These are phyloP conservation scores for Stegodyphus mimosarum DNA, from an alignment of 1,140 invertebrate species.

Conservation along the genomic window DNA sequence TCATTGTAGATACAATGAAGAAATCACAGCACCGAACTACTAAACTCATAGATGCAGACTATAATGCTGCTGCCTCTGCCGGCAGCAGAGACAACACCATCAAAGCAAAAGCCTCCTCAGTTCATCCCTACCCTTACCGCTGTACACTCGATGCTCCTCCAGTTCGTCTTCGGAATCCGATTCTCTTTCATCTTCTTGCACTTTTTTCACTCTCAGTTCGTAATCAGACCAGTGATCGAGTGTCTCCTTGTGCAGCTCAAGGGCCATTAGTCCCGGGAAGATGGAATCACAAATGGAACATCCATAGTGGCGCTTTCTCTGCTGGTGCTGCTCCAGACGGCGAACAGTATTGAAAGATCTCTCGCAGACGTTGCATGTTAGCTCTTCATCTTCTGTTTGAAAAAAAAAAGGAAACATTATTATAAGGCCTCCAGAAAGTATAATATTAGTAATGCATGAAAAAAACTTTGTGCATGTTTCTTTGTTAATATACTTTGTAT, in stretches of 20 bases:
- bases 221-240: conserved; percentile 80
- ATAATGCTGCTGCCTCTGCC: conserved; percentile 22
- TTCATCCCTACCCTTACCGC: conserved; percentile 13
- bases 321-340: conserved; percentile 79
- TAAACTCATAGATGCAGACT: background rate
- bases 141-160: conserved; percentile 26
- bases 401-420: background rate
- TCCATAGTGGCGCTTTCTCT: conserved; percentile 83
- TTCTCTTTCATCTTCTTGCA: conserved; percentile 15
- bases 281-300: conserved; percentile 83
- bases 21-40: background rate
- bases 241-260: conserved; percentile 84
- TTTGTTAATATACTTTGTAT: no score
- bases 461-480: no score
- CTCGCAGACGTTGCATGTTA: conserved; percentile 84
- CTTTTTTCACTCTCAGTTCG: conserved; percentile 9
- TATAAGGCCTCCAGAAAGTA: background rate
- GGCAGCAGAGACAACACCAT: conserved; percentile 43
- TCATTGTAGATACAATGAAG: background rate
- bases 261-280: conserved; percentile 80
- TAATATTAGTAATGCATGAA: background rate
- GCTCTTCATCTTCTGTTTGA: conserved; percentile 74
- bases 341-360: conserved; percentile 77
- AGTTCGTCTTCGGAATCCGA: conserved; percentile 33
- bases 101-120: conserved; percentile 40